These are phyloP conservation scores for Campoplex capitator DNA, from an alignment of 2,888 invertebrate genomes.

Conservation along the genomic window DNA sequence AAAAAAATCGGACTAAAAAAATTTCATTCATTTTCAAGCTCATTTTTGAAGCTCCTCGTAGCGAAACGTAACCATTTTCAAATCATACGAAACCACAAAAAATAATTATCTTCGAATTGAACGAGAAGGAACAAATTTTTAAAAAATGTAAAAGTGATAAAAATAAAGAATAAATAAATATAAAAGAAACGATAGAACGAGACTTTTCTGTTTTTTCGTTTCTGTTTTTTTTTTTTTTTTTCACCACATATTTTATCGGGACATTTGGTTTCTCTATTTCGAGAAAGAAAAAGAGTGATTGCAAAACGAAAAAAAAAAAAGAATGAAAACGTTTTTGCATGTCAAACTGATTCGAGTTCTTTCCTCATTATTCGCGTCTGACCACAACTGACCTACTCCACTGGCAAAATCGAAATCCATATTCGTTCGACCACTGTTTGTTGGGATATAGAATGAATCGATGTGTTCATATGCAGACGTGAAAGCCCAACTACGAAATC, in stretches of 20 bases:
- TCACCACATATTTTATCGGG: neutral
- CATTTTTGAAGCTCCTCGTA: too few species aligned
- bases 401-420: constrained; percentile 38
- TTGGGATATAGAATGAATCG: constrained; percentile 22
- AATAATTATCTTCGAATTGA: too few species aligned
- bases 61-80: too few species aligned
- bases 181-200: too few species aligned
- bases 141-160: too few species aligned
- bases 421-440: constrained; percentile 39
- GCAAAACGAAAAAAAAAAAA: neutral
- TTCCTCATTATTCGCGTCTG: constrained; percentile 33
- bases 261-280: neutral
- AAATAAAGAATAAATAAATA: too few species aligned
- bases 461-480: neutral
- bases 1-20: too few species aligned
- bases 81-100: too few species aligned
- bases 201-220: neutral
- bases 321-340: neutral
- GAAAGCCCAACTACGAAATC: constrained; percentile 9
- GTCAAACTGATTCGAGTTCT: neutral
- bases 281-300: neutral
- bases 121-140: too few species aligned
- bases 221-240: too few species aligned
- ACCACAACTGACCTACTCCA: constrained; percentile 46
- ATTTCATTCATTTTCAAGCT: too few species aligned